Conservation (phyloP, 2,113 vertebrate species). For the Myrmophylax atrothorax region DNA sequence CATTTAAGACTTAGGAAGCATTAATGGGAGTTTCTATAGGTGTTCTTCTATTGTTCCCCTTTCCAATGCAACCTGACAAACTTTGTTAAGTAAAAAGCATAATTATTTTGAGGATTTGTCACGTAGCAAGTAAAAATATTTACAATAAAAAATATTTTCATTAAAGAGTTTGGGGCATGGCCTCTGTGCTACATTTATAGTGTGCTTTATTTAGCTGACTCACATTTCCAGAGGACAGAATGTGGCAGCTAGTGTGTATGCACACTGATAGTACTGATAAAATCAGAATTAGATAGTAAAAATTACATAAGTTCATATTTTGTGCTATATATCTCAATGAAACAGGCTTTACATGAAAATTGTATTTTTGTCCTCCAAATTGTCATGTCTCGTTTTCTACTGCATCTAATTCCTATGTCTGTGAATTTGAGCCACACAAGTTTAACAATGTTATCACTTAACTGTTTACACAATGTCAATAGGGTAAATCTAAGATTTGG, state of each 20-base stretch:
- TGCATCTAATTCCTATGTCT: neutral
- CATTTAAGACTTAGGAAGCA: neutral
- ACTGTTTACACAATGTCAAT: neutral
- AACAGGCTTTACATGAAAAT: neutral
- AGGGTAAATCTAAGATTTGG: neutral
- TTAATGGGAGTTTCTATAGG: neutral
- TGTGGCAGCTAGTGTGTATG: neutral
- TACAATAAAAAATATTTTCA: neutral
- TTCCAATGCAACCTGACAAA: constrained; percentile 13
- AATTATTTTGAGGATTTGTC: neutral
- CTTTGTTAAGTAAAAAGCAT: neutral
- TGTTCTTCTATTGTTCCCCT: neutral
- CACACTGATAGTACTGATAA: neutral
- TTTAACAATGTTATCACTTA: neutral
- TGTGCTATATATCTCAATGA: neutral
- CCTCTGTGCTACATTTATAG: neutral
- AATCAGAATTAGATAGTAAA: neutral
- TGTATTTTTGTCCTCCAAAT: neutral
- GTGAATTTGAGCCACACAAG: neutral
- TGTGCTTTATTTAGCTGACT: neutral
- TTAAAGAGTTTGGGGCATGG: neutral
- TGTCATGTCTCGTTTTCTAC: neutral
- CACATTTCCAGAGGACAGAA: neutral
- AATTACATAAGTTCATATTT: neutral
- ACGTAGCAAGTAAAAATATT: neutral